A percentile compares a stretch with the other conserved stretches of the same genome.
Evolutionary conservation across 2,888 invertebrate genomes (phyloP).

Genomic region (Agrotis puta): DNA sequence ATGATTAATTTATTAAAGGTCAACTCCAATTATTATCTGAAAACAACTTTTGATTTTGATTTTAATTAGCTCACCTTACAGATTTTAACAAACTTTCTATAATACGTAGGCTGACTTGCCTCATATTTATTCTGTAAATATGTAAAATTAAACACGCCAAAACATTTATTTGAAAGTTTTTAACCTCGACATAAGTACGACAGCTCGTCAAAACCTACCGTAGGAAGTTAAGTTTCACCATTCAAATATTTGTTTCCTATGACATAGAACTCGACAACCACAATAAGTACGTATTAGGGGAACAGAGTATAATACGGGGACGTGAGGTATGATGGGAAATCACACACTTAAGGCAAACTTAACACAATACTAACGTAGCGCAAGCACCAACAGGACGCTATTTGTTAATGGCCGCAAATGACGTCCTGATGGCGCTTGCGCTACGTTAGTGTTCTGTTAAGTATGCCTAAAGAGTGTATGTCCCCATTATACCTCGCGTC

Average conservation of each 20-base stretch:
- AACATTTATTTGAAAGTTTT: constrained; percentile 41
- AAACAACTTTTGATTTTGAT: neutral
- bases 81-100: constrained; percentile 1
- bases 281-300: no score
- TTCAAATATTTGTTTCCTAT: constrained; percentile 39
- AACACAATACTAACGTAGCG: no score
- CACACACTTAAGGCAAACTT: no score
- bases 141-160: constrained; percentile 31
- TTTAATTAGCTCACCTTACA: constrained; percentile 1
- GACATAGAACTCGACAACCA: constrained; percentile 1
- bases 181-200: constrained; percentile 55
- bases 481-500: no score
- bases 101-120: constrained; percentile 6
- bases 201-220: constrained; percentile 64
- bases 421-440: no score
- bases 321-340: no score
- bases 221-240: constrained; percentile 38
- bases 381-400: no score
- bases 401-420: no score
- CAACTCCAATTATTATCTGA: neutral
- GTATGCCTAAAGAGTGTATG: no score
- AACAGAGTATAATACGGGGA: no score
- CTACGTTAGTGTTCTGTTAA: no score
- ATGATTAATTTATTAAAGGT: neutral
- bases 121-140: constrained; percentile 28